Evolutionary conservation across 1,140 invertebrate genomes (phyloP).

Genomic region (Diorhabda elongata): DNA sequence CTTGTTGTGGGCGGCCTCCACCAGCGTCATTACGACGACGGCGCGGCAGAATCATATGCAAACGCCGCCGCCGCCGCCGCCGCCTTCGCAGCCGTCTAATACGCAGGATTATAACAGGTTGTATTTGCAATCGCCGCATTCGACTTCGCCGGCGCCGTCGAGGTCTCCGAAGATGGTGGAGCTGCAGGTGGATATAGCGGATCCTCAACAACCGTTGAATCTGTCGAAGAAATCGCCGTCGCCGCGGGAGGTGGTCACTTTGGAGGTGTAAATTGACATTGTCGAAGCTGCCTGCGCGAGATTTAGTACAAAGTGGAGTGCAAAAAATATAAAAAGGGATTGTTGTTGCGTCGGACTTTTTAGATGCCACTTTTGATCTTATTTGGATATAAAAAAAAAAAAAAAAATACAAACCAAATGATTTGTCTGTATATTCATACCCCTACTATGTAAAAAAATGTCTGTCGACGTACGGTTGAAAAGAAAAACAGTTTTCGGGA

Average conservation of each 20-base stretch:
- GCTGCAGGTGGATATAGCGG: constrained; percentile 74
- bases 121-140: constrained; percentile 50
- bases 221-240: constrained; percentile 84
- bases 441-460: constrained; percentile 15
- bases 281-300: constrained; percentile 14
- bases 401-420: constrained; percentile 55
- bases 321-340: constrained; percentile 25
- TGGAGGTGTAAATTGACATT: constrained; percentile 52
- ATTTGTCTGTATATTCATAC: constrained; percentile 52
- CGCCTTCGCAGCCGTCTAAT: constrained; percentile 27
- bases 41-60: constrained; percentile 37
- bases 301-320: constrained; percentile 45
- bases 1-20: constrained; percentile 42
- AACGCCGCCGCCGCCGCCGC: constrained; percentile 30
- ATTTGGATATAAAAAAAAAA: constrained; percentile 42
- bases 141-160: constrained; percentile 51
- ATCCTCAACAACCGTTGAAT: constrained; percentile 78
- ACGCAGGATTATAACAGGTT: constrained; percentile 42
- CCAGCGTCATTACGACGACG: constrained; percentile 49
- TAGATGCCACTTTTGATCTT: constrained; percentile 52
- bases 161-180: constrained; percentile 61
- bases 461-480: too few species aligned
- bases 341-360: constrained; percentile 21
- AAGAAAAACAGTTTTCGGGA: too few species aligned
- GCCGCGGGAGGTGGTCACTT: constrained; percentile 55